These are phyloP conservation scores for Ariopsis seemanni DNA, from an alignment of 2,113 vertebrate species.

Conservation along the genomic window DNA sequence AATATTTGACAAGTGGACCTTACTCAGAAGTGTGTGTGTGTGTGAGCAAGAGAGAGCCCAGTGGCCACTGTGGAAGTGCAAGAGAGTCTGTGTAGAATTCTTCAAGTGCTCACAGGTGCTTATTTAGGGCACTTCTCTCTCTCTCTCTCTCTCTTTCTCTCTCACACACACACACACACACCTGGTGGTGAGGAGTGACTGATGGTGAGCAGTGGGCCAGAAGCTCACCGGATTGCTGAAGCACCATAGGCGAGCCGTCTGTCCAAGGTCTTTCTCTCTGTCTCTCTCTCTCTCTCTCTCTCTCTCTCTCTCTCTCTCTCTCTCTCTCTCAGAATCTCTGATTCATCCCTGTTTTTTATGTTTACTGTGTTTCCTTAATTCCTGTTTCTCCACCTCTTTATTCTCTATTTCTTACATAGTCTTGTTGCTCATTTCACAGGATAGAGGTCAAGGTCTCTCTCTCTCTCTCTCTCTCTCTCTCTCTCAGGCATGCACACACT, in stretches of 20 bases:
- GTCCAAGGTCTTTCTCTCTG: constrained; percentile 56
- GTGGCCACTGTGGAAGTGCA: constrained; percentile 2
- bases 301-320: constrained; percentile 1
- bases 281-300: no score
- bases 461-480: background rate
- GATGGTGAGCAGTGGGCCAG: constrained; percentile 66
- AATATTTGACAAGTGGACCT: background rate
- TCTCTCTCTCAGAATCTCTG: background rate
- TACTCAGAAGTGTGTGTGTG: background rate
- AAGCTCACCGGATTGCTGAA: constrained; percentile 57
- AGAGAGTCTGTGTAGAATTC: constrained; percentile 37
- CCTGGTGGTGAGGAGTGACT: constrained; percentile 66
- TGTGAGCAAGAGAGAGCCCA: background rate
- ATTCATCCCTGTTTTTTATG: constrained; percentile 7
- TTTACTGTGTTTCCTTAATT: background rate
- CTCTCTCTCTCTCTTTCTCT: no score
- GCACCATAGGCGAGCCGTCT: constrained; percentile 63
- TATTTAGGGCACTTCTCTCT: constrained; percentile 42
- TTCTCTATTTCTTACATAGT: background rate
- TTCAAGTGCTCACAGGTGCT: constrained; percentile 50
- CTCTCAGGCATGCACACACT: background rate
- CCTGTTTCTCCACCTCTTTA: background rate
- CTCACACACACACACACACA: constrained; percentile 56
- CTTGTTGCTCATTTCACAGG: background rate
- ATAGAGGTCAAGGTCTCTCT: background rate